Percentiles rank a stretch among this genome's conserved stretches.
Conservation (phyloP, 2,888 invertebrate genomes). For the Liopterus haemorrhoidalis region DNA sequence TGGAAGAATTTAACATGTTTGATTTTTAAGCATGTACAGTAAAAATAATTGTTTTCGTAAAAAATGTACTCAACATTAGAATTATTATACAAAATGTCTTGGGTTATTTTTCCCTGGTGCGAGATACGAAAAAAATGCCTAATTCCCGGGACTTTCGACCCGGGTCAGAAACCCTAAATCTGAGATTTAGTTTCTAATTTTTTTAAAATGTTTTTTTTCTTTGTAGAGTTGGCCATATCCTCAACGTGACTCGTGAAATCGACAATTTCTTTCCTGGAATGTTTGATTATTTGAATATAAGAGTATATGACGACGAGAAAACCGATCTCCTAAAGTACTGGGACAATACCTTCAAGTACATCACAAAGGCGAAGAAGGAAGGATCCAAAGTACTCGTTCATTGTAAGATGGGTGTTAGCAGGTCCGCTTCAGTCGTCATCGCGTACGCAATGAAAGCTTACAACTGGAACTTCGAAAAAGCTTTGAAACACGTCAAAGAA, state of each 20-base stretch:
- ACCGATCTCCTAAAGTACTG: slow-evolving; percentile 94
- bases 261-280: slow-evolving; percentile 98
- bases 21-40: no score
- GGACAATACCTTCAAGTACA: slow-evolving; percentile 97
- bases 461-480: slow-evolving; percentile 86
- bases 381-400: slow-evolving; percentile 95
- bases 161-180: not conserved
- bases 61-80: no score
- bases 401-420: slow-evolving; percentile 98
- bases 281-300: slow-evolving; percentile 92
- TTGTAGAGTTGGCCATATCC: slow-evolving; percentile 86
- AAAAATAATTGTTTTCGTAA: no score
- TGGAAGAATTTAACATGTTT: no score
- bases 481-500: slow-evolving; percentile 82
- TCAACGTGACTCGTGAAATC: slow-evolving; percentile 97
- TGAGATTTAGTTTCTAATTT: slow-evolving; percentile 2
- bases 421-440: slow-evolving; percentile 96
- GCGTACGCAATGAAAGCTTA: slow-evolving; percentile 98
- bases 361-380: slow-evolving; percentile 81
- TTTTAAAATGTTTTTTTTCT: slow-evolving; percentile 32
- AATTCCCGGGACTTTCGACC: no score
- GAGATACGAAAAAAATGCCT: slow-evolving; percentile 9
- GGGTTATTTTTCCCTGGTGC: no score
- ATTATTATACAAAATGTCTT: no score
- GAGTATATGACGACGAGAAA: slow-evolving; percentile 95